Evolutionary conservation across 2,888 invertebrate genomes (phyloP), one percentile per base, ranked within the genome.

Genomic region (Clanis bilineata): DNA sequence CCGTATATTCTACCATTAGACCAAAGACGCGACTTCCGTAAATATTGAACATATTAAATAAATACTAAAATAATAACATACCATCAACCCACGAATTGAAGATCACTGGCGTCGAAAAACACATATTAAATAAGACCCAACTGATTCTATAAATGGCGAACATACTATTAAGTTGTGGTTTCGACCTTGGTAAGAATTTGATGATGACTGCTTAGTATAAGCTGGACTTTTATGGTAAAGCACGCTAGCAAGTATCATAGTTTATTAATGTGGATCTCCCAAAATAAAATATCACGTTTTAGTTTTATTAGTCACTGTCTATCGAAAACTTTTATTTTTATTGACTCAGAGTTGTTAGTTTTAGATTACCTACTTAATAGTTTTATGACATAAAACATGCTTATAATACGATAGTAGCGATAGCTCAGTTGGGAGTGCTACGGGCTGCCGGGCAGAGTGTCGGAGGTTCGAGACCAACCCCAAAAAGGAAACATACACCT

Each of bases 171-270:
- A 36, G n/a, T 25, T 12, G 28, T 39, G 15, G 56, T 32, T 23
- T 12, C 43, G 56, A 10, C 76, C 78, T 76, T 74, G 63, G 62
- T 18, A 67, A 62, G 70, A 65, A 76, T 71, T 60, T 59, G 64
- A 66, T 75, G 74, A 72, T 67, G 60, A 56, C 3, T 21, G 32
- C 39, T 3, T 43, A 54, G 60, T 57, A 61, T 63, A 57, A 47
- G 56, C 57, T 57, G 32, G 56, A 65, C 71, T 62, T 64, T 59
- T 70, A 73, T 68, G 51, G 28, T 18, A 32, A 15, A 10, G 18
- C 67, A 6, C 64, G 63, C 62, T 39, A 62, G 51, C 62, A 60
- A 47, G 36, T 58, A 36, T 55, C 55, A 22, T 43, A 56, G 64
- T 66, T 66, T 62, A 65, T 64, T 59, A 25, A 45, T 54, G 54